phyloP scores from a whole-genome alignment of 2,888 invertebrate species.

The Agonum fuliginosum region DNA sequence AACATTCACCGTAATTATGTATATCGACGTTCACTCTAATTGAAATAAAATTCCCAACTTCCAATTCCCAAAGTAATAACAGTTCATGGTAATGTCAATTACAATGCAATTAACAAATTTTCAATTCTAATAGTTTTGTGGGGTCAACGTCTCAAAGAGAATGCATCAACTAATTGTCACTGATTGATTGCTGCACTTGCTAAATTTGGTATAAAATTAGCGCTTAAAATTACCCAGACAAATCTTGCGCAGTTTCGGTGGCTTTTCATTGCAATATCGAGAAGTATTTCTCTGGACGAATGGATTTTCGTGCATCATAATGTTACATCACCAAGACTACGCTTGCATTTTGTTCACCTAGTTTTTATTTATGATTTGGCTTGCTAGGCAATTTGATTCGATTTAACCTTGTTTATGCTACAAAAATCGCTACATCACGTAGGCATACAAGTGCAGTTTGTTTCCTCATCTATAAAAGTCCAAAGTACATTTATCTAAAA shows the following conservation, averaged over 20 bases:
- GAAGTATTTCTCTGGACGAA: slow-evolving; percentile 17
- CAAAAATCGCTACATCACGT: not conserved
- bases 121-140: slow-evolving; percentile 6
- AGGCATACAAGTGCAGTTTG: not conserved
- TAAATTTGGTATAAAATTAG: slow-evolving; percentile 51
- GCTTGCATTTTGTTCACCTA: slow-evolving; percentile 56
- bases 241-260: slow-evolving; percentile 4
- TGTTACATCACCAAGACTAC: slow-evolving; percentile 50
- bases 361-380: slow-evolving; percentile 48
- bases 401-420: slow-evolving; percentile 5
- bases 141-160: slow-evolving; percentile 47
- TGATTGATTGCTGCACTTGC: slow-evolving; percentile 53
- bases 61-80: not conserved
- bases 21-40: not conserved
- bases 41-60: slow-evolving; percentile 8
- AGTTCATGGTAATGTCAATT: not conserved
- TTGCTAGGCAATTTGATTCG: slow-evolving; percentile 26
- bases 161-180: slow-evolving; percentile 49
- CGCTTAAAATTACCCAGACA: slow-evolving; percentile 12
- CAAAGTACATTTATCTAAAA: not conserved
- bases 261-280: slow-evolving; percentile 46
- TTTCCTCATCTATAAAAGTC: not conserved
- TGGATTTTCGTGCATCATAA: slow-evolving; percentile 49
- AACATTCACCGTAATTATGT: not conserved
- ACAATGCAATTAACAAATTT: slow-evolving; percentile 19